Conservation (phyloP, 2,113 vertebrate species). For the Hirundichthys speculiger region DNA sequence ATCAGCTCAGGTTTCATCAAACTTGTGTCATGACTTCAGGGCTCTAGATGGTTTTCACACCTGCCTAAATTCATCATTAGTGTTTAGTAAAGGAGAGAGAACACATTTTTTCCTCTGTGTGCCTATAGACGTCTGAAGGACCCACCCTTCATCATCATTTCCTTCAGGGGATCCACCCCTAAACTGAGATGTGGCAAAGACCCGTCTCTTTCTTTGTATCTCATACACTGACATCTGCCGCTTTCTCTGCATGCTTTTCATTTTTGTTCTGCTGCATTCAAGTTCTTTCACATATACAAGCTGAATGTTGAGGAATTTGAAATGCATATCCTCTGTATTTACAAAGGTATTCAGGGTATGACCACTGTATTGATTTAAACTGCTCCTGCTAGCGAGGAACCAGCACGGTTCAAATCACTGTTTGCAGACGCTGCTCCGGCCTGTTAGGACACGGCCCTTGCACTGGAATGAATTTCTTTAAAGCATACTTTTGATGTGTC, state of each 20-base stretch:
- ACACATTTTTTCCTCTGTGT: too few relatives aligned
- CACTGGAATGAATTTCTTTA: conserved; percentile 35
- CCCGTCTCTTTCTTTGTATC: conserved; percentile 36
- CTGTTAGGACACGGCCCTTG: conserved; percentile 52
- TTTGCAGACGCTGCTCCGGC: conserved; percentile 1
- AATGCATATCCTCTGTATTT: background rate
- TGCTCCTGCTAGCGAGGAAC: too few relatives aligned
- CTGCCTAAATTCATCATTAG: too few relatives aligned
- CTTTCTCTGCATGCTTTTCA: conserved; percentile 31
- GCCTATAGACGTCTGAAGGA: too few relatives aligned
- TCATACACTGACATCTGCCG: too few relatives aligned
- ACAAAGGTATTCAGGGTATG: background rate
- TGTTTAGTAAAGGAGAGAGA: too few relatives aligned
- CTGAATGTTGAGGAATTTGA: background rate
- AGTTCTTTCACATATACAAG: background rate
- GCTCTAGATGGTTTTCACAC: too few relatives aligned
- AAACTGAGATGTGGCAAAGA: conserved; percentile 11
- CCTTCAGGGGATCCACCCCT: background rate
- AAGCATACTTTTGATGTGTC: too few relatives aligned
- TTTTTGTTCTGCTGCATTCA: background rate
- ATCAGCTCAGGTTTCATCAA: too few relatives aligned
- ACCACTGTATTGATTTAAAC: conserved; percentile 23
- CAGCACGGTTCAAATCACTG: background rate
- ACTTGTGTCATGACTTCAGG: too few relatives aligned
- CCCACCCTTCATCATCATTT: background rate